Percentiles rank a stretch among this genome's conserved stretches.
These are phyloP conservation scores for Nyctibius grandis DNA, from an alignment of 2,797 vertebrate species.

Conservation along the genomic window DNA sequence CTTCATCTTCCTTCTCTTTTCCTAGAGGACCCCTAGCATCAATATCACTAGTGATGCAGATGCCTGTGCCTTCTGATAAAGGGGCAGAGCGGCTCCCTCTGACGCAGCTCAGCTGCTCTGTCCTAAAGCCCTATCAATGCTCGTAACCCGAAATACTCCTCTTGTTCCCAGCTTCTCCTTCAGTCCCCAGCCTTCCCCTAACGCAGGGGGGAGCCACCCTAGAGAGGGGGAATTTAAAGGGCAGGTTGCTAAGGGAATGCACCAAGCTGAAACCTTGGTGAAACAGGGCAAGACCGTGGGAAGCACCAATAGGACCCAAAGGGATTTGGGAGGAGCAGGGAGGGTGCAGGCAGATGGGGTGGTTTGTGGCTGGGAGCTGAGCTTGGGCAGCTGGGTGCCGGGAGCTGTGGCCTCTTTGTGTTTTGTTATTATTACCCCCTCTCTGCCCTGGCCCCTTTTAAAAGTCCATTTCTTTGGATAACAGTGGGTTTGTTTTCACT, in stretches of 20 bases:
- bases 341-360: background rate
- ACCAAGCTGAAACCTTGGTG: accelerated
- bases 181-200: background rate
- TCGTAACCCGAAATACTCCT: background rate
- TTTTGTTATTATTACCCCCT: background rate
- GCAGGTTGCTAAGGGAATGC: background rate
- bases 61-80: background rate
- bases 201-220: accelerated
- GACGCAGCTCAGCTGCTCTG: background rate
- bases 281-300: accelerated
- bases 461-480: background rate
- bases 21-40: background rate
- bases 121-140: background rate
- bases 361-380: background rate
- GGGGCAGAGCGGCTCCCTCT: background rate
- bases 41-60: background rate
- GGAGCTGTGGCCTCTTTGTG: background rate
- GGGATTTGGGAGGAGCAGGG: background rate
- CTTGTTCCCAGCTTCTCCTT: background rate
- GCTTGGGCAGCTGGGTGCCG: background rate
- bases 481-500: background rate
- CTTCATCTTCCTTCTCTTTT: background rate
- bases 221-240: background rate
- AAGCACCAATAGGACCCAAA: accelerated
- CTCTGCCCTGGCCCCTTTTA: background rate